Evolutionary conservation across 1,140 invertebrate species (phyloP).

Genomic region (Zaprionus inermis): DNA sequence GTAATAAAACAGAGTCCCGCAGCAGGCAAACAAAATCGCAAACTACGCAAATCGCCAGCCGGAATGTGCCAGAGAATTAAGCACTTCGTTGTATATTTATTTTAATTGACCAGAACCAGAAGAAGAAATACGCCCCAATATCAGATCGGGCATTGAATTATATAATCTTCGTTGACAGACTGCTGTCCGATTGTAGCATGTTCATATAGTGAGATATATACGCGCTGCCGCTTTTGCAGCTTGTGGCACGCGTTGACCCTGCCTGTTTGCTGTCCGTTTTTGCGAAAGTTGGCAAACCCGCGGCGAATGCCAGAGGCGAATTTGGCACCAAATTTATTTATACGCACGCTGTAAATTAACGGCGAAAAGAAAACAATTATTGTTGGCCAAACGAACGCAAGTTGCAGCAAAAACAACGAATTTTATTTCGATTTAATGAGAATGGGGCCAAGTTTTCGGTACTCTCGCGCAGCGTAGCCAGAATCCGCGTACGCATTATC

Average conservation of each 20-base stretch:
- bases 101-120: slow-evolving; percentile 19
- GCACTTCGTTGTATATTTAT: slow-evolving; percentile 55
- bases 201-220: slow-evolving; percentile 16
- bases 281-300: slow-evolving; percentile 5
- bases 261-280: slow-evolving; percentile 30
- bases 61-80: slow-evolving; percentile 45
- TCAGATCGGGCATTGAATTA: slow-evolving; percentile 50
- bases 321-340: slow-evolving; percentile 75
- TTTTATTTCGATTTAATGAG: slow-evolving; percentile 44
- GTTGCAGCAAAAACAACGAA: slow-evolving; percentile 19
- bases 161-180: slow-evolving; percentile 72
- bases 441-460: slow-evolving; percentile 73
- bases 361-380: slow-evolving; percentile 16
- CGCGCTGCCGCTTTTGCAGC: neutral
- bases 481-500: slow-evolving; percentile 52
- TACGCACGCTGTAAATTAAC: slow-evolving; percentile 79
- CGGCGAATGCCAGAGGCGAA: slow-evolving; percentile 38
- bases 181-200: slow-evolving; percentile 24
- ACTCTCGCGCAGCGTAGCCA: slow-evolving; percentile 4
- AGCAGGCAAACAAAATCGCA: slow-evolving; percentile 18
- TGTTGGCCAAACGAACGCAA: slow-evolving; percentile 19
- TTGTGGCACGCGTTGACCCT: slow-evolving; percentile 76
- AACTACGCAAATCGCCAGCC: slow-evolving; percentile 62
- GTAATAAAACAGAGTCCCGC: slow-evolving; percentile 65
- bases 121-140: neutral